Conservation (phyloP, 1,140 invertebrate species). For the Amyelois transitella region DNA sequence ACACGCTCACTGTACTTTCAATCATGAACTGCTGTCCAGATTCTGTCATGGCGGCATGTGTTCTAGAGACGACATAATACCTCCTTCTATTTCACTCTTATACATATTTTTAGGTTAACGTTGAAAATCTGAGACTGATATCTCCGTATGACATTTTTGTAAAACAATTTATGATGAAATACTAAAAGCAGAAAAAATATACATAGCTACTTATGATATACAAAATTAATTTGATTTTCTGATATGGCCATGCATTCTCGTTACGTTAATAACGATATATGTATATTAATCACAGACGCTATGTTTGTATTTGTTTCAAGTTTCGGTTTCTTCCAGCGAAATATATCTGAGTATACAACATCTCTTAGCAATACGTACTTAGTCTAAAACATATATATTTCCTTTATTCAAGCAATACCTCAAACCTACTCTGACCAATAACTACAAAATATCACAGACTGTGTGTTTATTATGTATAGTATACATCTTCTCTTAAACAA, state of each 20-base stretch:
- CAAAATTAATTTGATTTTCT: slow-evolving; percentile 56
- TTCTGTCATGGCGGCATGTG: too few species aligned
- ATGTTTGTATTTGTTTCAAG: slow-evolving; percentile 48
- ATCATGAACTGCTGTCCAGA: too few species aligned
- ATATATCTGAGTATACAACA: slow-evolving; percentile 59
- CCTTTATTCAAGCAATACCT: slow-evolving; percentile 70
- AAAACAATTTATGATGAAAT: background rate
- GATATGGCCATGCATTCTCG: slow-evolving; percentile 68
- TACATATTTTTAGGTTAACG: too few species aligned
- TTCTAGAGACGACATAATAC: too few species aligned
- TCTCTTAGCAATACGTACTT: slow-evolving; percentile 66
- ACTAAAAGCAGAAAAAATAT: slow-evolving; percentile 12
- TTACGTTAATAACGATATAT: slow-evolving; percentile 60
- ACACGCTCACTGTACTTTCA: too few species aligned
- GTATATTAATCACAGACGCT: slow-evolving; percentile 69
- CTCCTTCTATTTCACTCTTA: too few species aligned
- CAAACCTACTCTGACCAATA: slow-evolving; percentile 70
- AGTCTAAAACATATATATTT: slow-evolving; percentile 68
- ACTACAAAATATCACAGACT: slow-evolving; percentile 74
- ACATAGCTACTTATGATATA: slow-evolving; percentile 45
- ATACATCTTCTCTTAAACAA: slow-evolving; percentile 73
- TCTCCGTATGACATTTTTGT: background rate
- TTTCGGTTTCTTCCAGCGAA: slow-evolving; percentile 42
- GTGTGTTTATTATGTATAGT: slow-evolving; percentile 74
- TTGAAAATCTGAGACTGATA: background rate